Evolutionary conservation across 2,888 invertebrate genomes (phyloP), one percentile per base, ranked within the genome.

Genomic region (Tetramorium bicarinatum): DNA sequence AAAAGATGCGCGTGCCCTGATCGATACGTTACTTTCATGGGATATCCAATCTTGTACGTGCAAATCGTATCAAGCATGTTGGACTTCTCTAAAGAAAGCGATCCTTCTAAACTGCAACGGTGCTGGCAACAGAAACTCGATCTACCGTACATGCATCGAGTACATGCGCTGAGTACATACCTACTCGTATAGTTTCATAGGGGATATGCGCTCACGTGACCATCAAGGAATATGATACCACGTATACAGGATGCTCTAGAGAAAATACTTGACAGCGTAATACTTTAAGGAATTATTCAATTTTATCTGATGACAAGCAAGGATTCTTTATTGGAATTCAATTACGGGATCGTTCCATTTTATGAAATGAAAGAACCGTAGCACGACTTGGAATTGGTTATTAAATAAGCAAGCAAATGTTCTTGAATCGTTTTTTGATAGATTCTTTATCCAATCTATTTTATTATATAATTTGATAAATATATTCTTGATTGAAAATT

Each of bases 41-140:
- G 79, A 80, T 71, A 80, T 69, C 79, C 79, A 80, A 80, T 80
- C 79, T 80, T 59, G 59, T 80, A 80, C 79, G 79, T 80, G 79
- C 71, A 80, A 71, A 80, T 80, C 69, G 71, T 80, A 80, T 80
- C 79, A 69, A 71, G 49, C 79, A 69, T 47, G 59, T 80, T 47
- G 71, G 79, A 80, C 79, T 80, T 69, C 79, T 61, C 71, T 47
- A 49, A 80, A 80, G 71, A 80, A 80, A 80, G 79, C 79, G 79
- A 80, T 80, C 69, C 79, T 80, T 80, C 79, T 71, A 80, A 80
- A 80, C 71, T 69, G 79, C 59, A 71, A 80, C 71, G 71, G 79
- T 13, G 59, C 79, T 47, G 79, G 79, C 69, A 71, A 69, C 69
- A 71, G 59, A 80, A 59, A 80, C 79, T 69, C 69, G 69, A 69